phyloP scores from a whole-genome alignment of 2,113 vertebrate genomes.

The Nasalis larvatus region DNA sequence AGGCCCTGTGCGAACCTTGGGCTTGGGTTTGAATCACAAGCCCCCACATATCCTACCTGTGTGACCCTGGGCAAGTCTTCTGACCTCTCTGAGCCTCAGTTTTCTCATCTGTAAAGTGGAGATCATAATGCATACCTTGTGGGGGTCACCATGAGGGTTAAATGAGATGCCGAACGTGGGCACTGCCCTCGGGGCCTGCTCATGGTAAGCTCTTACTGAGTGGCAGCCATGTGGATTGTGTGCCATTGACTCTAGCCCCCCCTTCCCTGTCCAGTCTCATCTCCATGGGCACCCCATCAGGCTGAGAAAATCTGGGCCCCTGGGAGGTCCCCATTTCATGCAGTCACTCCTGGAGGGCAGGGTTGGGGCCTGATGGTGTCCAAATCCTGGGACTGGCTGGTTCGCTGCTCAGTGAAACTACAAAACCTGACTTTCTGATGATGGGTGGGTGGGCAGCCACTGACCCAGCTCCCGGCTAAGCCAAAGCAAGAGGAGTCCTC shows the following conservation, averaged over 20 bases:
- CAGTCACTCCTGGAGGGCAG: not conserved
- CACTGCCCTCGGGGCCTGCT: fast-evolving
- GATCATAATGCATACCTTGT: fast-evolving
- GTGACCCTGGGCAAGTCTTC: not conserved
- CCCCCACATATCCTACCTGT: not conserved
- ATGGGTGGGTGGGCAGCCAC: not conserved
- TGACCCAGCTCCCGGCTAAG: not conserved
- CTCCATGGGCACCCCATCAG: not conserved
- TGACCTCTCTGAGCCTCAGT: not conserved
- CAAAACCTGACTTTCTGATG: not conserved
- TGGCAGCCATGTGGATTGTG: not conserved
- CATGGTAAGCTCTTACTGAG: fast-evolving
- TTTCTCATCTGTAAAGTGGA: not conserved
- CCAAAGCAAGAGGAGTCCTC: not conserved
- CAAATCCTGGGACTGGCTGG: not conserved
- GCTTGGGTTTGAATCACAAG: not conserved
- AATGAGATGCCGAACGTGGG: fast-evolving
- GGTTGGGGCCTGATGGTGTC: not conserved
- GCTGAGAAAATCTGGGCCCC: not conserved
- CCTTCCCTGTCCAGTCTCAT: not conserved
- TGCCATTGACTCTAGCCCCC: fast-evolving
- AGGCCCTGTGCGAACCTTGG: not conserved
- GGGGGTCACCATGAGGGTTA: not conserved
- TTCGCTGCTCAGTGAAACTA: not conserved
- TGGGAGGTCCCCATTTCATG: not conserved